phyloP scores from a whole-genome alignment of 2,888 invertebrate species.

The Adelphocoris suturalis region DNA sequence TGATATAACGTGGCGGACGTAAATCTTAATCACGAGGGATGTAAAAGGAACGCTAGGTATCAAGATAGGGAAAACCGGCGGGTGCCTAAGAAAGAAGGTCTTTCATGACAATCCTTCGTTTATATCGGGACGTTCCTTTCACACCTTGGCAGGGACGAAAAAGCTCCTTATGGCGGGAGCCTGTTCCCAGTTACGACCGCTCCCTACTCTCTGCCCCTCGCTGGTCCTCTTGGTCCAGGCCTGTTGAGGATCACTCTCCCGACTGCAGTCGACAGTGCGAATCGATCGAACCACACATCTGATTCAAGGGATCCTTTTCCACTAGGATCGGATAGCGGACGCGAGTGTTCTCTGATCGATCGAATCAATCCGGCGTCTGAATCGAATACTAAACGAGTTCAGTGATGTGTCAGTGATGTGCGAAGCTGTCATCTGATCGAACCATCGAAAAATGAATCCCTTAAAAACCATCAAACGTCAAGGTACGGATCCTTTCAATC shows the following conservation, averaged over 20 bases:
- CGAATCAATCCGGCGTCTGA: not conserved
- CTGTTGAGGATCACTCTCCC: not conserved
- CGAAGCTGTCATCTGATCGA: not conserved
- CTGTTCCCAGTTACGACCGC: conserved; percentile 35
- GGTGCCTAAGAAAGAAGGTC: conserved; percentile 62
- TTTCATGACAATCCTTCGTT: conserved; percentile 70
- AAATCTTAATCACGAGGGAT: conserved; percentile 61
- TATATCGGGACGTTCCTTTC: conserved; percentile 64
- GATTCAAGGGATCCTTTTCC: not conserved
- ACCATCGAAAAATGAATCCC: not conserved
- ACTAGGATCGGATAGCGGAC: not conserved
- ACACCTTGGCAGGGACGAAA: conserved; percentile 63
- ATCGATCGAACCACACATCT: conserved; percentile 39
- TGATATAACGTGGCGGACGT: conserved; percentile 58
- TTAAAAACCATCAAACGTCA: not conserved
- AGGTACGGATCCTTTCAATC: not conserved
- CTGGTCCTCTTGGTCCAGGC: conserved; percentile 1
- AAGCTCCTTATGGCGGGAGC: conserved; percentile 46
- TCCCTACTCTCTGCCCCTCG: not conserved
- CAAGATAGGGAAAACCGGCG: conserved; percentile 38
- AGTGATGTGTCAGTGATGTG: conserved; percentile 17
- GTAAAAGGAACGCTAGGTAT: conserved; percentile 23
- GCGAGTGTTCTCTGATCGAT: not conserved
- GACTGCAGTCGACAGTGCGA: conserved; percentile 42
- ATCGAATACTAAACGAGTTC: not conserved